Conservation (phyloP, 2,113 vertebrate species). For the Perognathus longimembris region DNA sequence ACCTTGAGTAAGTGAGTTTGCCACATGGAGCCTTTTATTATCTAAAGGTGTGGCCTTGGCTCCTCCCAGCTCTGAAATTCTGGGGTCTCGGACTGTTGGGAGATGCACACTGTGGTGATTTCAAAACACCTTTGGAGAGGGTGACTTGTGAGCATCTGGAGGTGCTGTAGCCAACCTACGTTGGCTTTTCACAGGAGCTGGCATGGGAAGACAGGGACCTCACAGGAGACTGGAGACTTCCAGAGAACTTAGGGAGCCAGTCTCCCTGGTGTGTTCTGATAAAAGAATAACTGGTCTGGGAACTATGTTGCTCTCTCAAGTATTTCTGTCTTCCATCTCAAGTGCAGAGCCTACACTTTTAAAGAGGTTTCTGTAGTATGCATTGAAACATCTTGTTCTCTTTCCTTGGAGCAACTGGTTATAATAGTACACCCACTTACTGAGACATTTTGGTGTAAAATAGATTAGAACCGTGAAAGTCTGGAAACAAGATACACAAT, state of each 20-base stretch:
- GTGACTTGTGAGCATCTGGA: not conserved
- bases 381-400: conserved; percentile 12
- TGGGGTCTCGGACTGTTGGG: not conserved
- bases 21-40: not conserved
- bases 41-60: not conserved
- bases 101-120: not conserved
- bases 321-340: not conserved
- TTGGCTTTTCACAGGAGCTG: not conserved
- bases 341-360: not conserved
- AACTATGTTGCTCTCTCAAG: not conserved
- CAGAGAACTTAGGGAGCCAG: not conserved
- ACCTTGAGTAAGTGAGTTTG: not conserved
- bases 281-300: not conserved
- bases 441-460: conserved; percentile 50
- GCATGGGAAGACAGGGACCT: not conserved
- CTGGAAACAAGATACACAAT: conserved; percentile 40
- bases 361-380: not conserved
- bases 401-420: not conserved
- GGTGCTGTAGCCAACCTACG: not conserved
- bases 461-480: conserved; percentile 32
- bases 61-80: not conserved
- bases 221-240: not conserved
- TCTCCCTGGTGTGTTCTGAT: not conserved
- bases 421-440: conserved; percentile 23
- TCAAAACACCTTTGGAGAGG: not conserved